Evolutionary conservation across 2,888 invertebrate genomes (phyloP).

Genomic region (Tenthredo livida): DNA sequence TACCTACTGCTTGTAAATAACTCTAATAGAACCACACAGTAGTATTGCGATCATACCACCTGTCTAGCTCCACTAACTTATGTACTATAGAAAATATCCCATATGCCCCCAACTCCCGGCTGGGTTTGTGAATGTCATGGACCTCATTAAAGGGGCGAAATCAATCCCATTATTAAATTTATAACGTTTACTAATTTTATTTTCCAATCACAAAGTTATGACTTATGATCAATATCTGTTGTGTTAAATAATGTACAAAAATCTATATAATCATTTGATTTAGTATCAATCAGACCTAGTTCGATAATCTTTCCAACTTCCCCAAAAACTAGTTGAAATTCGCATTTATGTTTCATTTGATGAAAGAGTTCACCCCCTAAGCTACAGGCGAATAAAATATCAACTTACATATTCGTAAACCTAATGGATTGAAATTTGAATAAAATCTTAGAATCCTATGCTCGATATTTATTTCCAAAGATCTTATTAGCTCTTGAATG

Average conservation of each 20-base stretch:
- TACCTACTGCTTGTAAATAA: conserved; percentile 77
- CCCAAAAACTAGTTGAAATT: conserved; percentile 1
- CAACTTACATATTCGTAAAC: not conserved
- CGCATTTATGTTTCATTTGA: not conserved
- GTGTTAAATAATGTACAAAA: not conserved
- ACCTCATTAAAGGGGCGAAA: conserved; percentile 77
- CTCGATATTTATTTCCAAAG: not conserved
- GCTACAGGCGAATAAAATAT: conserved; percentile 22
- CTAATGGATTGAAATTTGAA: not conserved
- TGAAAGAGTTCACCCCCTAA: not conserved
- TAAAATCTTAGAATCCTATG: not conserved
- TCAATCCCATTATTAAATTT: conserved; percentile 64
- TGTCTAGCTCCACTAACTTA: conserved; percentile 71
- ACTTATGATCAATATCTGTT: not conserved
- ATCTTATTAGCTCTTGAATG: conserved; percentile 1
- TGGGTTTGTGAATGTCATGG: conserved; percentile 75
- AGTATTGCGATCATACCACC: conserved; percentile 68
- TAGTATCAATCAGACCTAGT: not conserved
- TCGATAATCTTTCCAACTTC: not conserved
- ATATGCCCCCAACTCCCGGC: conserved; percentile 73
- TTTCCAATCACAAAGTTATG: not conserved
- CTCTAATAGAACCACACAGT: conserved; percentile 68
- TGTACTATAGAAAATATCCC: conserved; percentile 57
- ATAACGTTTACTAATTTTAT: not conserved
- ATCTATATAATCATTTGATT: not conserved